Base-by-base conservation (phyloP, 2,797 vertebrate species). In the Poecile montanus region DNA sequence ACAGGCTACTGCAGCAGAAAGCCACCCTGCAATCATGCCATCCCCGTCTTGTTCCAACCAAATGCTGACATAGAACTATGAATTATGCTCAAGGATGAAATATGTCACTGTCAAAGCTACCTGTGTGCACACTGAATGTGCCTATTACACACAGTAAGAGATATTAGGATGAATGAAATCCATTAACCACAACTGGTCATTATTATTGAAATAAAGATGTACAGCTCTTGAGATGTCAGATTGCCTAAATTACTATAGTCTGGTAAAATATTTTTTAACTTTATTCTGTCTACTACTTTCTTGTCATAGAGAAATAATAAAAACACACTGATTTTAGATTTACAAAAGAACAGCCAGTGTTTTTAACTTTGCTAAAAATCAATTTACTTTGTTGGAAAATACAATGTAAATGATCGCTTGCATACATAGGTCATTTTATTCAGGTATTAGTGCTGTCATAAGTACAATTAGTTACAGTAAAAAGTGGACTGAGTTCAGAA, bases 121-220 rank as follows among this genome's bases (percentile, higher is more conserved):
- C 57, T 62, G 12, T 1, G 0, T 67, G 38, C 16, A 47, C 30
- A 13, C 7, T n/a, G 54, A 77, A 88, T 10, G 32, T 85, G 42
- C 65, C 42, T 65, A 40, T 94, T 92, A 80, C 38, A 83, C 79
- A 58, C 50, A 61, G 85, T 38, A 71, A 63, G 89, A 85, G 16
- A 48, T 58, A 87, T 7, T 56, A 74, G 74, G 42, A 71, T 80
- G 71, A 85, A 87, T 54, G 16, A 85, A 92, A 93, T 68, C 72
- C 25, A 68, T 94, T 88, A 85, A 61, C 40, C 8, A 16, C 18
- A 82, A 48, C 57, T 50, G 50, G 50, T 73, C 74, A 63, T 88
- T 80, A 92, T 63, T 85, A 74, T 12, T 65, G 44, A 93, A 91
- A 94, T 71, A 82, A 78, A 93, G 72, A 72, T 13, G 26, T 54